phyloP scores from a whole-genome alignment of 2,888 invertebrate genomes.

The Sussaba pulchella region DNA sequence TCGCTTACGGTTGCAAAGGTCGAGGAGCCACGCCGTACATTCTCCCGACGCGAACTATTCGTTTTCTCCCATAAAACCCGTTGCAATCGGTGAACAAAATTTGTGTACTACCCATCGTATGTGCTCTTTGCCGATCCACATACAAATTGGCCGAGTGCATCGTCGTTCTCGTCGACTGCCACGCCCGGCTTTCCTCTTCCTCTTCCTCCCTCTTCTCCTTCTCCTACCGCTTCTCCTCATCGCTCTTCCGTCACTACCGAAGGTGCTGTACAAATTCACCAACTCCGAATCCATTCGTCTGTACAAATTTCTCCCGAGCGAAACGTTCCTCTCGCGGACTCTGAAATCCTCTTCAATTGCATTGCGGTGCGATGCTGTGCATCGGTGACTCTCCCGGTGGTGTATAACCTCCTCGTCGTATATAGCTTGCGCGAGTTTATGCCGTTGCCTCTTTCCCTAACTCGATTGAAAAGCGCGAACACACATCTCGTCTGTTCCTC shows the following conservation, averaged over 20 bases:
- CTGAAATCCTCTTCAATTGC: constrained; percentile 25
- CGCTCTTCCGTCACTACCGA: neutral
- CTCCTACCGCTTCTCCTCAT: neutral
- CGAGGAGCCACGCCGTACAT: too few relatives aligned
- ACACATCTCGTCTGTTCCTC: constrained; percentile 11
- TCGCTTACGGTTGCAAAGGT: too few relatives aligned
- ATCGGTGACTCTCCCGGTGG: too few relatives aligned
- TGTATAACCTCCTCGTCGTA: too few relatives aligned
- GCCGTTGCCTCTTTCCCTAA: neutral
- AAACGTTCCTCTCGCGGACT: constrained; percentile 15
- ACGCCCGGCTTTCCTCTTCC: constrained; percentile 35
- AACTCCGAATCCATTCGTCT: neutral
- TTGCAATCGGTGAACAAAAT: constrained; percentile 5
- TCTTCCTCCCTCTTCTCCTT: neutral
- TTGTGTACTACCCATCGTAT: constrained; percentile 6
- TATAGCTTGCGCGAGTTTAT: too few relatives aligned
- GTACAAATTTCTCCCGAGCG: constrained; percentile 9
- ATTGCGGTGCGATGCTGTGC: neutral
- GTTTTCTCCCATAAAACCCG: neutral
- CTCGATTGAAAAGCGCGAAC: constrained; percentile 8
- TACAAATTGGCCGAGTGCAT: constrained; percentile 20
- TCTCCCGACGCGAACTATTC: constrained; percentile 10
- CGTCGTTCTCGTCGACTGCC: constrained; percentile 20
- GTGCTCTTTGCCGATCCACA: constrained; percentile 15
- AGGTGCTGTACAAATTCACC: constrained; percentile 20